Conservation (phyloP, 2,888 invertebrate species). For the Phengaris alcon region DNA sequence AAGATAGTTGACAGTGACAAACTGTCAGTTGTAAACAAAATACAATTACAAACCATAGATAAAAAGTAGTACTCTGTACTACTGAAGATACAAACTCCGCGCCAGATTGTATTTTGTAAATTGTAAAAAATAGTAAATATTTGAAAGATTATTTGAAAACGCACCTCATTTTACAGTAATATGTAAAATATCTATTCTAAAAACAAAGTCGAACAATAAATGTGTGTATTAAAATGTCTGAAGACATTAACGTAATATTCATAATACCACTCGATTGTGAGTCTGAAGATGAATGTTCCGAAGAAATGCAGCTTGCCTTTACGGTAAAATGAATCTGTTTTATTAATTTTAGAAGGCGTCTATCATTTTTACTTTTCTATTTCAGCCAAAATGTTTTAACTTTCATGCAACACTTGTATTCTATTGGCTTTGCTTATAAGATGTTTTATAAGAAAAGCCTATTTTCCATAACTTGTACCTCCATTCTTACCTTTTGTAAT, state of each 20-base stretch:
- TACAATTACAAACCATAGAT: too few species aligned
- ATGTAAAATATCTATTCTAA: background rate
- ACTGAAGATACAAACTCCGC: slow-evolving; percentile 35
- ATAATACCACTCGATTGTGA: slow-evolving; percentile 72
- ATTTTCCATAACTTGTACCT: background rate
- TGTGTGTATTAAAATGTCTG: slow-evolving; percentile 50
- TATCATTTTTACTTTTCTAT: background rate
- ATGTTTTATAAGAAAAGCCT: background rate
- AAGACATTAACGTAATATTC: slow-evolving; percentile 72
- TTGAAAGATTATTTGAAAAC: background rate
- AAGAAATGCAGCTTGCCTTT: slow-evolving; percentile 81
- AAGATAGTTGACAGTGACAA: slow-evolving; percentile 25
- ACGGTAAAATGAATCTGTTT: slow-evolving; percentile 62
- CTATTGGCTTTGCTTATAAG: background rate
- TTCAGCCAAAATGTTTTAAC: background rate
- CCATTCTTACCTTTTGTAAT: background rate
- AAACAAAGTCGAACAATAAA: background rate
- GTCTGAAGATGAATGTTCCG: slow-evolving; percentile 75
- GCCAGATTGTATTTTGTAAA: slow-evolving; percentile 14
- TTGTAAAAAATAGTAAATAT: background rate
- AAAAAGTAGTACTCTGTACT: too few species aligned
- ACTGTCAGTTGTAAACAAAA: slow-evolving; percentile 38
- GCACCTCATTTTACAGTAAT: background rate
- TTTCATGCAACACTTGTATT: background rate
- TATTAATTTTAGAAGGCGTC: background rate